phyloP scores from a whole-genome alignment of 2,797 vertebrate species.

The Silurus lanzhouensis region DNA sequence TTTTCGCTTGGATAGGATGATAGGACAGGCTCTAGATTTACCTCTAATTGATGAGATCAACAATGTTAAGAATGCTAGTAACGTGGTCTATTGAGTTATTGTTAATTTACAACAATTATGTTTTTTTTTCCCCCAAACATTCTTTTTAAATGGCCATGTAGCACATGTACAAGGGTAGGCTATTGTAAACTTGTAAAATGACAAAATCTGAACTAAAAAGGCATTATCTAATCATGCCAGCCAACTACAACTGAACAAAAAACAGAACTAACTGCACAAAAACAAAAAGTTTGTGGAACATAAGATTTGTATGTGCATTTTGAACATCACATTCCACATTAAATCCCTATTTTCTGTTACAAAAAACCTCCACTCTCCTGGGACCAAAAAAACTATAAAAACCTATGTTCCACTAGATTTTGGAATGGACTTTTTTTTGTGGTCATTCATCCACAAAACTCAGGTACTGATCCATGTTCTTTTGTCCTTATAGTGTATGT shows the following conservation, averaged over 20 bases:
- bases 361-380: too few relatives aligned
- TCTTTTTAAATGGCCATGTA: not conserved
- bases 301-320: too few relatives aligned
- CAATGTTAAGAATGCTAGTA: too few relatives aligned
- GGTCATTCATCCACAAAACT: too few relatives aligned
- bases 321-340: too few relatives aligned
- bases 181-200: not conserved
- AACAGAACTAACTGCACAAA: not conserved
- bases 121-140: too few relatives aligned
- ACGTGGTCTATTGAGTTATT: not conserved
- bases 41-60: not conserved
- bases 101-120: not conserved
- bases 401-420: too few relatives aligned
- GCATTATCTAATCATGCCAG: not conserved
- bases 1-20: not conserved
- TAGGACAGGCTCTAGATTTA: not conserved
- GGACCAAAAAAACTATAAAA: too few relatives aligned
- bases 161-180: not conserved
- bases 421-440: too few relatives aligned
- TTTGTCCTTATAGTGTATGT: too few relatives aligned
- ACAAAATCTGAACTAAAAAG: not conserved
- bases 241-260: not conserved
- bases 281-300: not conserved
- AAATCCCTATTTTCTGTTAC: too few relatives aligned
- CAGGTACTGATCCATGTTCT: too few relatives aligned